phyloP scores from a whole-genome alignment of 2,888 invertebrate genomes.

The Sinohyriopsis cumingii region DNA sequence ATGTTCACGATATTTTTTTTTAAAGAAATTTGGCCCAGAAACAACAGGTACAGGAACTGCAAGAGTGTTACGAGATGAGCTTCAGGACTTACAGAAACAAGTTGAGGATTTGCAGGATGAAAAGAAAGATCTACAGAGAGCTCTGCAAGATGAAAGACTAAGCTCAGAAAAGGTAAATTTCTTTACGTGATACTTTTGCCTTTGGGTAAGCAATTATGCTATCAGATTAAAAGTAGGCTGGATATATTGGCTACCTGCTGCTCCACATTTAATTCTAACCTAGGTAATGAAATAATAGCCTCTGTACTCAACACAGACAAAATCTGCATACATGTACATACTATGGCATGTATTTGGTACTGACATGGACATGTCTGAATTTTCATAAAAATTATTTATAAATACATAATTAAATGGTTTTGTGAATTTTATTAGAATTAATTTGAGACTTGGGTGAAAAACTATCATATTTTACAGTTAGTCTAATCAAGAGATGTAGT shows the following conservation, averaged over 20 bases:
- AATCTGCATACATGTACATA: neutral
- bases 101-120: slow-evolving; percentile 60
- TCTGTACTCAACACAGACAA: neutral
- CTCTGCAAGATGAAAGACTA: slow-evolving; percentile 61
- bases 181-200: too few relatives aligned
- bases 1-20: neutral
- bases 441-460: too few relatives aligned
- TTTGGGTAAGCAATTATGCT: too few relatives aligned
- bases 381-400: neutral
- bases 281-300: too few relatives aligned
- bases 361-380: neutral
- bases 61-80: slow-evolving; percentile 59
- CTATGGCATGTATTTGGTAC: neutral
- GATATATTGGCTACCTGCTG: too few relatives aligned
- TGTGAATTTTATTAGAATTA: too few relatives aligned
- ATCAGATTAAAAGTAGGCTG: too few relatives aligned
- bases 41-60: slow-evolving; percentile 38
- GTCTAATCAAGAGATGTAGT: too few relatives aligned
- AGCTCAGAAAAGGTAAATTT: slow-evolving; percentile 56
- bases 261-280: too few relatives aligned
- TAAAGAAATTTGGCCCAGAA: slow-evolving; percentile 56
- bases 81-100: slow-evolving; percentile 65
- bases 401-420: neutral
- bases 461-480: too few relatives aligned
- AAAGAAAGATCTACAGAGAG: slow-evolving; percentile 60